These are phyloP conservation scores for Rhynchophorus ferrugineus DNA, from an alignment of 1,140 invertebrate genomes.

Conservation along the genomic window DNA sequence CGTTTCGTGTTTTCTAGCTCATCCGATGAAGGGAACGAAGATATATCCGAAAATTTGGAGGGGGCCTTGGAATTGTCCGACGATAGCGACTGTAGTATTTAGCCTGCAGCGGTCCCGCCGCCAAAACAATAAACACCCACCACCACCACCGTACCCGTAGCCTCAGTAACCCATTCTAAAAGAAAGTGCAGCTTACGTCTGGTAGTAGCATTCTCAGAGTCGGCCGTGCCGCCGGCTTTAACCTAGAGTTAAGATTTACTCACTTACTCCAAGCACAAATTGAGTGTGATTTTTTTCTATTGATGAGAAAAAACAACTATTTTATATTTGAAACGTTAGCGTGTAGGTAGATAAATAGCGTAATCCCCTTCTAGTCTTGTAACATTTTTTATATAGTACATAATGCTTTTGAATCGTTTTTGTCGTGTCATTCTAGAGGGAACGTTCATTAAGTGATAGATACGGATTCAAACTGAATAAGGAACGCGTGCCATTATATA, in stretches of 20 bases:
- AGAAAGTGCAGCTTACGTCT: slow-evolving; percentile 12
- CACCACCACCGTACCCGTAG: no score
- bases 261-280: slow-evolving; percentile 15
- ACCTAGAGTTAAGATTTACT: slow-evolving; percentile 4
- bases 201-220: background rate
- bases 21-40: slow-evolving; percentile 55
- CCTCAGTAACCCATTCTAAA: slow-evolving; percentile 11
- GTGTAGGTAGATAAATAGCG: background rate
- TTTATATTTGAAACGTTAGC: slow-evolving; percentile 12
- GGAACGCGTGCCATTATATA: no score
- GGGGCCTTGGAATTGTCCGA: slow-evolving; percentile 53
- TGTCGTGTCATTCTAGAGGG: background rate
- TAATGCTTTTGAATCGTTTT: background rate
- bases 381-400: background rate
- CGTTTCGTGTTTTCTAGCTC: slow-evolving; percentile 53
- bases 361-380: slow-evolving; percentile 2
- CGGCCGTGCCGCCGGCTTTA: background rate
- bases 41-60: slow-evolving; percentile 55
- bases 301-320: slow-evolving; percentile 13
- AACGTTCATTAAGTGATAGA: no score
- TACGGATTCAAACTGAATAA: no score
- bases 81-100: slow-evolving; percentile 50
- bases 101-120: no score
- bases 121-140: no score
- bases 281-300: slow-evolving; percentile 17